Conservation (phyloP, 2,888 invertebrate genomes). For the Ommatoiulus sabulosus region DNA sequence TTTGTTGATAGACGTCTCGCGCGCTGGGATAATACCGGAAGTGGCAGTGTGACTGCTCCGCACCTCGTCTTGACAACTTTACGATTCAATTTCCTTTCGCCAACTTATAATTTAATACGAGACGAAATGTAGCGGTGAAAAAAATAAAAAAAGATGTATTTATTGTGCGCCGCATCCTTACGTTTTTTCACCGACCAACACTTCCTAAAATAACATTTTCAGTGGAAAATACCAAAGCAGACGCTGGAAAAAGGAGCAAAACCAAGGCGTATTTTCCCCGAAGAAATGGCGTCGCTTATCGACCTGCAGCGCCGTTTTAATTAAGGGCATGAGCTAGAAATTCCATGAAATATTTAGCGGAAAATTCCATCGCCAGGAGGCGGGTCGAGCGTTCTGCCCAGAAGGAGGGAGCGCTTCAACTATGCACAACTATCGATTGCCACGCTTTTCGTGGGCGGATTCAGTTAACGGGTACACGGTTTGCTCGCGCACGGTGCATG, state of each 20-base stretch:
- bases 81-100: constrained; percentile 14
- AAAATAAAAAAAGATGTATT: neutral
- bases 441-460: constrained; percentile 2
- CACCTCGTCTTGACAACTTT: constrained; percentile 23
- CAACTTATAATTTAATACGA: constrained; percentile 21
- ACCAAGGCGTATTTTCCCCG: too few relatives aligned
- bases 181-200: neutral
- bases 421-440: neutral
- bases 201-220: constrained; percentile 7
- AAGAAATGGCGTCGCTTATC: neutral
- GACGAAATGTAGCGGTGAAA: neutral
- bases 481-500: neutral
- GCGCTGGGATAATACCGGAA: neutral
- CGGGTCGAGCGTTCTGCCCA: neutral
- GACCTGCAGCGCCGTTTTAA: neutral
- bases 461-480: neutral
- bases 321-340: neutral
- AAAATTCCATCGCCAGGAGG: neutral
- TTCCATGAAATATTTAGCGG: constrained; percentile 14
- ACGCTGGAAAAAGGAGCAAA: too few relatives aligned
- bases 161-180: neutral
- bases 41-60: constrained; percentile 13
- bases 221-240: too few relatives aligned
- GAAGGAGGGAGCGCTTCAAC: neutral
- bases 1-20: neutral